Evolutionary conservation across 92 coral and sea anemone genomes (phyloP).

Genomic region (Muricea muricata): DNA sequence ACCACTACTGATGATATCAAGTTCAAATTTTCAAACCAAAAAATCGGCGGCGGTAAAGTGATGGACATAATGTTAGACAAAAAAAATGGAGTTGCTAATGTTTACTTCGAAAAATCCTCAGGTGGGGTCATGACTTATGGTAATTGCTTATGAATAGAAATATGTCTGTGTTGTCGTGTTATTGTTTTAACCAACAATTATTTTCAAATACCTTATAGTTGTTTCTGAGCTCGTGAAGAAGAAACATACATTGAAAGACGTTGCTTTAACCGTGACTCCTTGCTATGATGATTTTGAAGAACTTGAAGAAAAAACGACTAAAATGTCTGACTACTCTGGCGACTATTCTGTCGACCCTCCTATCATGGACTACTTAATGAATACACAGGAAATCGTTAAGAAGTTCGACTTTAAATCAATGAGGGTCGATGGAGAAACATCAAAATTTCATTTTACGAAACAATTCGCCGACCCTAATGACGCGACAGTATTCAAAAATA

Average conservation of each 20-base stretch:
- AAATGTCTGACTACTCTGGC: neutral
- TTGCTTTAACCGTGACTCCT: neutral
- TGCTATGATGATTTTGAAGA: constrained; percentile 21
- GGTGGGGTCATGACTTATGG: too few relatives aligned
- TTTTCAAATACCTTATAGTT: too few relatives aligned
- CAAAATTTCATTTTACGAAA: neutral
- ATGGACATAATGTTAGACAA: neutral
- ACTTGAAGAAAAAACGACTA: neutral
- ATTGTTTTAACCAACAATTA: too few relatives aligned
- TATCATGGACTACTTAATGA: neutral
- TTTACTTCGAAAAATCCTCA: too few relatives aligned
- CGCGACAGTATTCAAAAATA: neutral
- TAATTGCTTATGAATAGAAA: too few relatives aligned
- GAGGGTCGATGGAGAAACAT: neutral
- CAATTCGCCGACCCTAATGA: neutral
- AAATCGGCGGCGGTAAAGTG: constrained; percentile 6
- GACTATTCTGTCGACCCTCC: neutral
- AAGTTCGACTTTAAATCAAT: constrained; percentile 10
- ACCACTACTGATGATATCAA: neutral
- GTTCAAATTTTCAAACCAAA: constrained; percentile 11
- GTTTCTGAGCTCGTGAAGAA: constrained; percentile 25
- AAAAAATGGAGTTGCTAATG: neutral
- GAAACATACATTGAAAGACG: neutral
- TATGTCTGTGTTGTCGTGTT: too few relatives aligned
- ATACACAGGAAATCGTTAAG: neutral